These are phyloP conservation scores for Bolinopsis microptera DNA, from an alignment of 37 sponge, comb jelly and placozoan genomes.

Conservation along the genomic window DNA sequence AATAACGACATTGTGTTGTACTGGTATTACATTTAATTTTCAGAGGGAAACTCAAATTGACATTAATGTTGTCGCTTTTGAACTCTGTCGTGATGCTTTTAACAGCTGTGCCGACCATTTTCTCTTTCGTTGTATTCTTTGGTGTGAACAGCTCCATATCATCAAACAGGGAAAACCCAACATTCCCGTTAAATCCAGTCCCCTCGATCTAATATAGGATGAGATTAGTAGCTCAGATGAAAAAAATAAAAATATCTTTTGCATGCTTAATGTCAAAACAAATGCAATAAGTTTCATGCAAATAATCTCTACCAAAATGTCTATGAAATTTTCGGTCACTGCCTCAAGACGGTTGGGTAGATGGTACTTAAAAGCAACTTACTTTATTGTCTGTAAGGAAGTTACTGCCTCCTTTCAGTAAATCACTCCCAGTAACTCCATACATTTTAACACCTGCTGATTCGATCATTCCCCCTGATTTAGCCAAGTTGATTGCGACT, in stretches of 20 bases:
- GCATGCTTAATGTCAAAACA: too few relatives aligned
- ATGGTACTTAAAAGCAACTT: too few relatives aligned
- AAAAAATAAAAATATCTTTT: too few relatives aligned
- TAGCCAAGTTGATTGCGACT: constrained; percentile 38
- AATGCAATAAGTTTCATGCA: neutral
- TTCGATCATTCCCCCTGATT: neutral
- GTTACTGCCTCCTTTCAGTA: neutral
- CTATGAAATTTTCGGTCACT: too few relatives aligned
- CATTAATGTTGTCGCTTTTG: neutral
- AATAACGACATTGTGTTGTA: neutral
- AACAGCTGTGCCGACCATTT: neutral
- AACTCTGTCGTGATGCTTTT: constrained; percentile 39
- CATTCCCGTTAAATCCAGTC: constrained; percentile 42
- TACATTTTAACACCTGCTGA: neutral
- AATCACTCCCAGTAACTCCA: neutral
- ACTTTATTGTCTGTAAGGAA: neutral
- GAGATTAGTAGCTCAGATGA: too few relatives aligned
- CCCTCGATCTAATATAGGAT: neutral
- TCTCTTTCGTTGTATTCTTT: neutral
- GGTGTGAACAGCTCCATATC: neutral
- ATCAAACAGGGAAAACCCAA: neutral
- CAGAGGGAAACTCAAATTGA: neutral
- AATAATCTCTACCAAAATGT: too few relatives aligned
- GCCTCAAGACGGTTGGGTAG: too few relatives aligned
- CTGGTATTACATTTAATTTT: neutral